These are phyloP conservation scores for Drosophila watanabei DNA, from an alignment of 1,140 invertebrate genomes.

Conservation along the genomic window DNA sequence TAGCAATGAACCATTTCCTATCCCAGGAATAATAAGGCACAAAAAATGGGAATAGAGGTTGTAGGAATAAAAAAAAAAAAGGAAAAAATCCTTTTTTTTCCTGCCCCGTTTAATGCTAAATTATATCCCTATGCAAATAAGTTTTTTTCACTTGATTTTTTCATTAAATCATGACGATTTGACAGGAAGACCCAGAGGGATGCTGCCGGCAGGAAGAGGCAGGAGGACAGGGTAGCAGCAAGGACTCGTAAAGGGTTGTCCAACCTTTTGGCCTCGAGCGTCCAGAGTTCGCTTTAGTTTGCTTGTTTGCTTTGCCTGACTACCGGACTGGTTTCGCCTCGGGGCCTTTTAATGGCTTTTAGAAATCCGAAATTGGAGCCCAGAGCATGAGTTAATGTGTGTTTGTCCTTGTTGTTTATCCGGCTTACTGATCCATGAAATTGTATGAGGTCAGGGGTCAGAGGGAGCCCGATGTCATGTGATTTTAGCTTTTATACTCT, in stretches of 20 bases:
- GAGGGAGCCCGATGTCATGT: conserved; percentile 14
- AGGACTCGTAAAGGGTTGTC: conserved; percentile 45
- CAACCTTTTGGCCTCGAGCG: conserved; percentile 28
- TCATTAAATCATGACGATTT: conserved; percentile 85
- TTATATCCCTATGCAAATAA: conserved; percentile 83
- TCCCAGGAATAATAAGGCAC: conserved; percentile 44
- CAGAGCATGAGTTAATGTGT: conserved; percentile 29
- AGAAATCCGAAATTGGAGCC: conserved; percentile 60
- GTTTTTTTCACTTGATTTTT: conserved; percentile 81
- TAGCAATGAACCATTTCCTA: conserved; percentile 73
- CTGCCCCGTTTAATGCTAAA: conserved; percentile 80
- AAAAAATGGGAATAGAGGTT: conserved; percentile 29
- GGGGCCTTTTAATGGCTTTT: conserved; percentile 49
- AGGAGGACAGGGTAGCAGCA: conserved; percentile 5
- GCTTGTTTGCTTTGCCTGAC: conserved; percentile 55
- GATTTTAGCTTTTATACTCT: conserved; percentile 6
- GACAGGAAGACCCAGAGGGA: conserved; percentile 59
- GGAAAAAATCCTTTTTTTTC: conserved; percentile 72
- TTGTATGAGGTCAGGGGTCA: conserved; percentile 50
- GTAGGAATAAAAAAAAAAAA: conserved; percentile 48
- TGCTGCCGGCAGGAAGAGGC: conserved; percentile 13
- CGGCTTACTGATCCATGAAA: conserved; percentile 43
- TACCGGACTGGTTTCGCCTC: conserved; percentile 22
- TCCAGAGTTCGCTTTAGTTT: conserved; percentile 55
- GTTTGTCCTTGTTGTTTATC: conserved; percentile 24